phyloP scores from a whole-genome alignment of 2,113 vertebrate genomes.

The Lontra canadensis region DNA sequence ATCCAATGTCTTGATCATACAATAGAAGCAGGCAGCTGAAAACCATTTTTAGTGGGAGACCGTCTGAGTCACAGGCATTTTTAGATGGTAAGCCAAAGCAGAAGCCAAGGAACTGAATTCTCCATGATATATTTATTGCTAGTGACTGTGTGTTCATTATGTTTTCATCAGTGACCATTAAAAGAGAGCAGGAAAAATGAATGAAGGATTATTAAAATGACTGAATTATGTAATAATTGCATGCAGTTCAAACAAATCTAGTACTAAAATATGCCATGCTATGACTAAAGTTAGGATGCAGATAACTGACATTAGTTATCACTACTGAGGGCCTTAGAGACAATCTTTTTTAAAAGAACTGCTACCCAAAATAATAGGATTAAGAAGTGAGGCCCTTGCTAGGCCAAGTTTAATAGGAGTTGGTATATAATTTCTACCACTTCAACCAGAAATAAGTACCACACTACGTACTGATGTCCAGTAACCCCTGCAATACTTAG shows the following conservation, averaged over 20 bases:
- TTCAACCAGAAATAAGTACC: background rate
- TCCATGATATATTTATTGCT: background rate
- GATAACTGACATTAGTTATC: background rate
- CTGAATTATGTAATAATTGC: background rate
- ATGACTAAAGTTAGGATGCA: background rate
- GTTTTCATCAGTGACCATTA: constrained; percentile 21
- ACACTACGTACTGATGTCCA: background rate
- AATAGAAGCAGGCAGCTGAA: background rate
- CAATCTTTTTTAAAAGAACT: background rate
- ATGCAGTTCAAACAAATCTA: background rate
- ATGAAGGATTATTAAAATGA: background rate
- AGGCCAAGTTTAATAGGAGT: background rate
- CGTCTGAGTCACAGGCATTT: background rate
- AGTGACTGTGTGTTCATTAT: background rate
- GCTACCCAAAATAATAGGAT: background rate
- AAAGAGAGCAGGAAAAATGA: constrained; percentile 22
- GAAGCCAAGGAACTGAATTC: background rate
- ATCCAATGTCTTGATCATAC: background rate
- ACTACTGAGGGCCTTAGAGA: background rate
- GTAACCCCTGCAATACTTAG: background rate
- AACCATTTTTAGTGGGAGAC: background rate
- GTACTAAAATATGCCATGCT: background rate
- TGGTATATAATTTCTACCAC: background rate
- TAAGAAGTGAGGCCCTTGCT: background rate
- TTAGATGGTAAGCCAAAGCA: background rate